These are phyloP conservation scores for Saiga tatarica DNA, from an alignment of 2,113 vertebrate species.

Conservation along the genomic window DNA sequence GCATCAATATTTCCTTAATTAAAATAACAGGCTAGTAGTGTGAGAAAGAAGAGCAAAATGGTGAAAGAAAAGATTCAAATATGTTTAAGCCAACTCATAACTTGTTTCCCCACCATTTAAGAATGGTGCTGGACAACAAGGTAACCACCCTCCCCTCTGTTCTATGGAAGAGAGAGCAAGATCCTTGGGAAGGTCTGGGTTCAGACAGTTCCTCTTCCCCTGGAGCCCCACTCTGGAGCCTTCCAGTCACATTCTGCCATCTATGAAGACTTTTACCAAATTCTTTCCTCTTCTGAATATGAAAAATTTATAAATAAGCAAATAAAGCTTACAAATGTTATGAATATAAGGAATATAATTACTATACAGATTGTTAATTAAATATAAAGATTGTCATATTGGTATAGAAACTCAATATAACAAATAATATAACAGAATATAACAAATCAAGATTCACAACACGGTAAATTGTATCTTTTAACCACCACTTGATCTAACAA, in stretches of 20 bases:
- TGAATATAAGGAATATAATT: neutral
- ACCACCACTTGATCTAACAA: neutral
- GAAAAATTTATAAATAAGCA: neutral
- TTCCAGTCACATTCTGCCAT: neutral
- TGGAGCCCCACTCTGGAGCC: neutral
- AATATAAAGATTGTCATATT: neutral
- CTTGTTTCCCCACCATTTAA: neutral
- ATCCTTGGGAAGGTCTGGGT: neutral
- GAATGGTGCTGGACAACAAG: neutral
- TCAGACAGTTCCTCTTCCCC: neutral
- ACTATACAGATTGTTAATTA: neutral
- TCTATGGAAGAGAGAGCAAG: neutral
- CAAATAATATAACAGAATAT: neutral
- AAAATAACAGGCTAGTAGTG: neutral
- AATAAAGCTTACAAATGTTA: neutral
- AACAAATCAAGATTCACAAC: neutral
- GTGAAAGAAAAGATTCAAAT: neutral
- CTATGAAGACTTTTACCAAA: neutral
- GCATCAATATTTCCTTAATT: neutral
- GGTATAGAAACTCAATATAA: neutral
- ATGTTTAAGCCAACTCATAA: neutral
- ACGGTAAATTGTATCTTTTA: neutral
- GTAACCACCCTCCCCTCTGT: neutral
- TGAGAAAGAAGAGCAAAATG: neutral
- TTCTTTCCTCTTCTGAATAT: neutral